Evolutionary conservation across 2,113 vertebrate genomes (phyloP).

Genomic region (Melospiza georgiana): DNA sequence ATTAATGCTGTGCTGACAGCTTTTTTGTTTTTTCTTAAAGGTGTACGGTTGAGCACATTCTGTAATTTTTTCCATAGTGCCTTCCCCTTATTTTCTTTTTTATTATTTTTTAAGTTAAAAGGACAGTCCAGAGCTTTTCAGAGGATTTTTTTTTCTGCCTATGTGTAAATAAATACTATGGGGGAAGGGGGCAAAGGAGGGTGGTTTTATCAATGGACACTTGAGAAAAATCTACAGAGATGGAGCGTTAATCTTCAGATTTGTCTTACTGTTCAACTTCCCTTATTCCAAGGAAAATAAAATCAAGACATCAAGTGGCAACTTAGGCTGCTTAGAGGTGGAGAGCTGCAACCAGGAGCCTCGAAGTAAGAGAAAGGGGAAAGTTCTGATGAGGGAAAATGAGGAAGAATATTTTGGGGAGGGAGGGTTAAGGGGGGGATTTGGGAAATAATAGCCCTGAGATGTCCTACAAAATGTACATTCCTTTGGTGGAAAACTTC

Average conservation of each 20-base stretch:
- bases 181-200: conserved; percentile 1
- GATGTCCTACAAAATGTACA: conserved; percentile 33
- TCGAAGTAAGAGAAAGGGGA: conserved; percentile 1
- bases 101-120: conserved; percentile 73
- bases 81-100: conserved; percentile 72
- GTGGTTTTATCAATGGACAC: conserved; percentile 38
- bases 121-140: conserved; percentile 72
- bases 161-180: conserved; percentile 71
- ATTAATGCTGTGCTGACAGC: conserved; percentile 43
- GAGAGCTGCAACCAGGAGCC: conserved; percentile 8
- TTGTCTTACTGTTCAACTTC: conserved; percentile 51
- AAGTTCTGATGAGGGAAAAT: not conserved
- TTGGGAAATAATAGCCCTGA: conserved; percentile 21
- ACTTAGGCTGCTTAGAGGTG: conserved; percentile 20
- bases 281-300: conserved; percentile 34
- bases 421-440: not conserved
- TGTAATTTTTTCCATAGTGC: conserved; percentile 76
- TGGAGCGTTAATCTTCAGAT: conserved; percentile 65
- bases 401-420: conserved; percentile 10
- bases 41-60: conserved; percentile 67
- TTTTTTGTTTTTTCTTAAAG: conserved; percentile 58
- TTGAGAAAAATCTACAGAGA: conserved; percentile 37
- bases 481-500: conserved; percentile 40
- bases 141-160: conserved; percentile 46
- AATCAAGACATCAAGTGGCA: conserved; percentile 24